phyloP scores from a whole-genome alignment of 2,888 invertebrate genomes.

The Chamaedrilus cognettii region DNA sequence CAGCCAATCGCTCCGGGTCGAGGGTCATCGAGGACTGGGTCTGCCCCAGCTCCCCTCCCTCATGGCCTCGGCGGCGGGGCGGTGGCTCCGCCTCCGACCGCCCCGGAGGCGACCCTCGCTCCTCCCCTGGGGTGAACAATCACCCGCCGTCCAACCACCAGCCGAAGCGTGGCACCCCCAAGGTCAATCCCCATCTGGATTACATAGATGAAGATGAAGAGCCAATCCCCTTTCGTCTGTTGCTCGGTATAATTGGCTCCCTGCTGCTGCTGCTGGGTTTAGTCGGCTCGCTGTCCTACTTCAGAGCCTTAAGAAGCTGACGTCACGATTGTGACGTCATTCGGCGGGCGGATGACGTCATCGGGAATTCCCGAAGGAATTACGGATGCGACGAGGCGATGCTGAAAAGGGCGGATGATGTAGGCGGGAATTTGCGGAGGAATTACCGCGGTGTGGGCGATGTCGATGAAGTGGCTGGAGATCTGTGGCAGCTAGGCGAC shows the following conservation, averaged over 20 bases:
- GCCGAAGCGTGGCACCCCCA: background rate
- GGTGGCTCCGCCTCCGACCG: too few species aligned
- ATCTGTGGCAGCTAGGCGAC: too few species aligned
- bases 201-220: background rate
- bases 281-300: conserved; percentile 1
- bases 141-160: background rate
- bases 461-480: too few species aligned
- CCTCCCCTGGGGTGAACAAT: background rate
- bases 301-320: conserved; percentile 1
- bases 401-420: too few species aligned
- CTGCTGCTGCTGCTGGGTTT: background rate
- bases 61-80: background rate
- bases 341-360: too few species aligned
- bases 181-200: too few species aligned
- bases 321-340: conserved; percentile 2
- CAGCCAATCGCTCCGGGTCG: conserved; percentile 33
- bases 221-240: background rate
- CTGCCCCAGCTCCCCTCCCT: conserved; percentile 25
- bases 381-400: too few species aligned
- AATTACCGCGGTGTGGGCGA: too few species aligned
- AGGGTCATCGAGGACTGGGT: conserved; percentile 36
- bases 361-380: too few species aligned
- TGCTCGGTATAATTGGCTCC: background rate
- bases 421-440: too few species aligned
- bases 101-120: background rate